Percentiles rank a stretch among this genome's conserved stretches.
Evolutionary conservation across 2,113 vertebrate genomes (phyloP).

Genomic region (Tylochromis polylepis): DNA sequence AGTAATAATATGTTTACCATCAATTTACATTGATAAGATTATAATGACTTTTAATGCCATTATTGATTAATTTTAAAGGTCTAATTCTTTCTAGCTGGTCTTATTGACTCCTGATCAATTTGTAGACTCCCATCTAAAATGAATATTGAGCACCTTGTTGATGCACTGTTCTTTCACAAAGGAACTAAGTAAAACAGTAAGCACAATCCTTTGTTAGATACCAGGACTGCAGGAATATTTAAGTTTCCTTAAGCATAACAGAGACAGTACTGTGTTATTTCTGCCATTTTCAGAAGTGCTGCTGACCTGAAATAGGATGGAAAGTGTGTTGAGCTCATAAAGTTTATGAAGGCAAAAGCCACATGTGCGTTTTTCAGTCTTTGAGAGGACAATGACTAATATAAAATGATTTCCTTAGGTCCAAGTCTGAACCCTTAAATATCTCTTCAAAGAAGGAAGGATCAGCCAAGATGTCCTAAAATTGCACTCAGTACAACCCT

Average conservation of each 20-base stretch:
- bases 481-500: background rate
- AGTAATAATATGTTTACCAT: background rate
- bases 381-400: background rate
- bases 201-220: background rate
- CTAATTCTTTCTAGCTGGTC: background rate
- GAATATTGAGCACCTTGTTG: background rate
- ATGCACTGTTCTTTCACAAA: background rate
- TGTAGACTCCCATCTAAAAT: background rate
- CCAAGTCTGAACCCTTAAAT: background rate
- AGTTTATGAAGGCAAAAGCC: background rate
- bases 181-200: background rate
- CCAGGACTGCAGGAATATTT: background rate
- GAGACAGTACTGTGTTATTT: background rate
- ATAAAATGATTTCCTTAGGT: background rate
- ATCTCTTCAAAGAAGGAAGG: background rate
- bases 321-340: background rate
- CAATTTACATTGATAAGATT: background rate
- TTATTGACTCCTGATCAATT: background rate
- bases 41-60: background rate
- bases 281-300: background rate
- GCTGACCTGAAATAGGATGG: background rate
- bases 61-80: background rate
- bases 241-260: background rate
- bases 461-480: background rate
- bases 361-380: background rate